Percentiles rank a stretch among this genome's conserved stretches.
These are phyloP conservation scores for Zapus hudsonius DNA, from an alignment of 2,113 vertebrate genomes.

Conservation along the genomic window DNA sequence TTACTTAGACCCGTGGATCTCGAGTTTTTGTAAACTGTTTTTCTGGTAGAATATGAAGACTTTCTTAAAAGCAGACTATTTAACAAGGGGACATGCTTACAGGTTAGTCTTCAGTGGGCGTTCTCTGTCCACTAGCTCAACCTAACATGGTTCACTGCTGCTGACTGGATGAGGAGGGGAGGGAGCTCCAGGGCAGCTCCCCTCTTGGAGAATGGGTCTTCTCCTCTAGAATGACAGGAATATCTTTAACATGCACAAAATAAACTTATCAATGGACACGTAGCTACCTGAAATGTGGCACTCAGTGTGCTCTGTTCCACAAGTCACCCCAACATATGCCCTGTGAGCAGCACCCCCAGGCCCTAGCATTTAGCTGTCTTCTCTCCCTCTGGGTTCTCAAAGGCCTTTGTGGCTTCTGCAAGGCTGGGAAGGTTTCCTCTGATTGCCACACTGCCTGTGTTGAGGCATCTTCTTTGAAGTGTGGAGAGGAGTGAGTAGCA, in stretches of 20 bases:
- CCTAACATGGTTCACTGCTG: slow-evolving; percentile 7
- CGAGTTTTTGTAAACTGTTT: slow-evolving; percentile 77
- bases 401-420: background rate
- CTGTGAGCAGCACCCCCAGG: background rate
- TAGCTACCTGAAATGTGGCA: background rate
- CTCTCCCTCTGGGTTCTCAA: background rate
- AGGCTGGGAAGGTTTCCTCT: background rate
- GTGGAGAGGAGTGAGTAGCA: background rate
- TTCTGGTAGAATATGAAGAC: slow-evolving; percentile 74
- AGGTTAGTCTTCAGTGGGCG: slow-evolving; percentile 73
- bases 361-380: background rate
- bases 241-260: background rate
- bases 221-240: rapidly evolving
- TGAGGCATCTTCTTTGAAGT: background rate
- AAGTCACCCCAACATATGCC: background rate
- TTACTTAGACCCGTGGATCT: slow-evolving; percentile 31
- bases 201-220: background rate
- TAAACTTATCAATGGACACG: background rate
- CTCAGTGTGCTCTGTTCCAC: no score
- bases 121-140: background rate
- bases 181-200: background rate
- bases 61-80: slow-evolving; percentile 82
- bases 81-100: slow-evolving; percentile 64
- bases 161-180: slow-evolving; percentile 48
- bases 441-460: background rate